Evolutionary conservation across 2,888 invertebrate genomes (phyloP), one percentile per base, ranked within the genome.

Genomic region (Macrosiphum euphorbiae): DNA sequence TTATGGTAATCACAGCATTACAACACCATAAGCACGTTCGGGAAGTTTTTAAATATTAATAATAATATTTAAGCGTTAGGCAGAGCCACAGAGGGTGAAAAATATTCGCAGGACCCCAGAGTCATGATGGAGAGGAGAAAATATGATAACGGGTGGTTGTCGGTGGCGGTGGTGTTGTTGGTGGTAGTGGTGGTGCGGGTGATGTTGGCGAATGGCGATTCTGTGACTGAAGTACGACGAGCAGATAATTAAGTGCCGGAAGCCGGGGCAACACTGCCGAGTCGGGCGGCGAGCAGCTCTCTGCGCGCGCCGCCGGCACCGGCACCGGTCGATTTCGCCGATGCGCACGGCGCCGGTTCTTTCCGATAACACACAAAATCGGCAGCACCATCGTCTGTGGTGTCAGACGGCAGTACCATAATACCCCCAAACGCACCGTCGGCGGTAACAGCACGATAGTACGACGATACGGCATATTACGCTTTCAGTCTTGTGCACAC

Each of bases 401-500:
- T 24, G 44, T 41, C 35, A 85, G 85, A 44, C 55, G 44, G 47
- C 86, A 20, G 61, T 61, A 41, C 58, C 86, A 28, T 44, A 47
- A 86, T 92, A 85, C 89, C 89, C 58, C 89, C 88, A 55, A n/a
- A 78, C 88, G 55, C 67, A 52, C 13, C 86, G 78, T 86, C 87
- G 50, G 3, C 50, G 92, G 78, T 78, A 78, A 78, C 78, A 11
- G 78, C 78, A 55, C 85, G 55, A n/a, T 5, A 35, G 50, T 50
- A 91, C 86, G 35, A 24, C 55, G 24, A 55, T 55, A 55, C 24
- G 50, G 13, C 41, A 52, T 16, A 52, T 3, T 52, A n/a, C 92
- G 92, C 89, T 55, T 61, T 90, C 47, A 93, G 93, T 93, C 84
- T 90, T 90, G 89, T 93, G 93, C 93, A 93, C 89, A 85, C 89